These are phyloP conservation scores for Cygnus atratus DNA, from an alignment of 2,113 vertebrate species.

Conservation along the genomic window DNA sequence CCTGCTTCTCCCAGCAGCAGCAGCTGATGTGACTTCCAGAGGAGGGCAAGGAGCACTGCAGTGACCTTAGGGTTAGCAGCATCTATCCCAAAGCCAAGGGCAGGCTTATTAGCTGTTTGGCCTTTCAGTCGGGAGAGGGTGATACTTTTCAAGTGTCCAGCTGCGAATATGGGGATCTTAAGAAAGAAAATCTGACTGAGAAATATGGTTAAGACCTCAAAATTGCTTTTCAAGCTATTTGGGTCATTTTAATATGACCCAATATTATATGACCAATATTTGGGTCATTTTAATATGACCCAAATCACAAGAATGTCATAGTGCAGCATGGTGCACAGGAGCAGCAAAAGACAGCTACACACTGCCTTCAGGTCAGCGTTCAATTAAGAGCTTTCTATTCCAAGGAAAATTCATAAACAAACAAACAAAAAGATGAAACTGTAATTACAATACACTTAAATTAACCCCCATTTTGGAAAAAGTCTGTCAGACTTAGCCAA, in stretches of 20 bases:
- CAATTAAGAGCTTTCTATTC: neutral
- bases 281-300: neutral
- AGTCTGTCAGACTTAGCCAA: rapidly evolving
- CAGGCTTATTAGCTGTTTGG: neutral
- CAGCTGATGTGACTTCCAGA: neutral
- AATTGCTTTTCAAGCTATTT: neutral
- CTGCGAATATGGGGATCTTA: neutral
- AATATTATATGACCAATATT: neutral
- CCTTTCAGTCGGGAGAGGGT: neutral
- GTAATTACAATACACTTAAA: neutral
- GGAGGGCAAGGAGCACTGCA: neutral
- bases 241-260: neutral
- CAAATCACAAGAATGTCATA: neutral
- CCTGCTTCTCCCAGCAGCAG: neutral
- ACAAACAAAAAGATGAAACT: neutral
- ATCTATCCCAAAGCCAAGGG: neutral
- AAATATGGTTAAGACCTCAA: neutral
- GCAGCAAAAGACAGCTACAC: neutral
- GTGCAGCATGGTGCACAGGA: neutral
- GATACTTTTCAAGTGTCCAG: neutral
- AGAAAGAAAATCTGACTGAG: neutral
- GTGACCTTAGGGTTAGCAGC: neutral
- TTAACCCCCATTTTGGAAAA: neutral
- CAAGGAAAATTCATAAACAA: neutral
- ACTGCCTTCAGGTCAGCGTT: neutral